These are phyloP conservation scores for Pelochelys cantorii DNA, from an alignment of 2,797 vertebrate genomes.

Conservation along the genomic window DNA sequence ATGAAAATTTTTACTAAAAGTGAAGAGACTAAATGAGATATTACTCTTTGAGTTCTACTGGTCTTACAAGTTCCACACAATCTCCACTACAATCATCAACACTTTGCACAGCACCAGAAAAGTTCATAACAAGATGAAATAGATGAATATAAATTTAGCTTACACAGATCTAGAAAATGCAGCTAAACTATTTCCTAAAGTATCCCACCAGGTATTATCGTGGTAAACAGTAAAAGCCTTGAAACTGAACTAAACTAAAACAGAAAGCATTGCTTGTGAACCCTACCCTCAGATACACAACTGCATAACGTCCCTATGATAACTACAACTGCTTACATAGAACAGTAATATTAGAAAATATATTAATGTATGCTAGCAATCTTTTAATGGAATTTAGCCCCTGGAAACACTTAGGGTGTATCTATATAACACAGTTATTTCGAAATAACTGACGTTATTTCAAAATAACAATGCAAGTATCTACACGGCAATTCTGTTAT, in stretches of 20 bases:
- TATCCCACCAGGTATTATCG: no score
- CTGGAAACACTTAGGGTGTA: background rate
- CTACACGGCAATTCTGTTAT: no score
- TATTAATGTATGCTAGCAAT: background rate
- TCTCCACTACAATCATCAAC: background rate
- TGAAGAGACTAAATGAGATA: background rate
- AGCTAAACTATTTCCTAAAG: background rate
- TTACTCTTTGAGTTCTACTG: background rate
- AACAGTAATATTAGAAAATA: background rate
- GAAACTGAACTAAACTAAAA: background rate
- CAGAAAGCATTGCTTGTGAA: background rate
- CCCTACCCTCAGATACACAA: background rate
- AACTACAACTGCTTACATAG: background rate
- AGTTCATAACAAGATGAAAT: background rate
- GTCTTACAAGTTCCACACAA: background rate
- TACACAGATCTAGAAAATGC: background rate
- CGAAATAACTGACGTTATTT: no score
- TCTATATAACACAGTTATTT: no score
- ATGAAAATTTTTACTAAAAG: background rate
- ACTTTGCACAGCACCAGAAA: fast-evolving
- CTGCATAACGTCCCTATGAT: background rate
- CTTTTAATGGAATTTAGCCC: background rate
- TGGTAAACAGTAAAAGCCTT: background rate
- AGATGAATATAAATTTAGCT: background rate
- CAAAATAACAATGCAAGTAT: no score